Evolutionary conservation across 2,113 vertebrate genomes (phyloP).

Genomic region (Phocoena phocoena): DNA sequence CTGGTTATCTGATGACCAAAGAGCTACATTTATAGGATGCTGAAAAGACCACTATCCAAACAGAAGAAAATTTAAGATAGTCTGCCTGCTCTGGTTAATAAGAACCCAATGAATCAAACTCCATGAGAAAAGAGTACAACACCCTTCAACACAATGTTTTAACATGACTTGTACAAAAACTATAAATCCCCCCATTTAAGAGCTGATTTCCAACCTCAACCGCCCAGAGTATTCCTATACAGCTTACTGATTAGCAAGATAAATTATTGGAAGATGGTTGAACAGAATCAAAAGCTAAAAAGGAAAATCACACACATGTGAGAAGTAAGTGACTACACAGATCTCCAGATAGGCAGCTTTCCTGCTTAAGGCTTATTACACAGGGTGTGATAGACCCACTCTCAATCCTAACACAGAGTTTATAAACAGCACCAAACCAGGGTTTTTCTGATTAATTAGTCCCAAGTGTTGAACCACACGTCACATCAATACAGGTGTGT

Average conservation of each 20-base stretch:
- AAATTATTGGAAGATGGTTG: conserved; percentile 7
- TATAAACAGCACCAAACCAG: background rate
- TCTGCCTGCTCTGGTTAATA: background rate
- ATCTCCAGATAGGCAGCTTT: background rate
- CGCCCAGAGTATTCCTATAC: background rate
- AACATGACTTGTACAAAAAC: background rate
- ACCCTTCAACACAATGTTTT: conserved; percentile 48
- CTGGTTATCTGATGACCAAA: background rate
- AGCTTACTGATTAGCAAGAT: background rate
- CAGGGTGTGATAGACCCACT: background rate
- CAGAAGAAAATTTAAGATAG: conserved; percentile 56
- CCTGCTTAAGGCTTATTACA: background rate
- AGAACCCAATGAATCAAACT: conserved; percentile 48
- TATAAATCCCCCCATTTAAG: conserved; percentile 5
- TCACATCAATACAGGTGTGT: background rate
- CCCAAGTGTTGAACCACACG: background rate
- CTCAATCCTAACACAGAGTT: background rate
- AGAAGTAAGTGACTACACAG: background rate
- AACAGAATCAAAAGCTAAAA: conserved; percentile 25
- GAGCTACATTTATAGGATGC: background rate
- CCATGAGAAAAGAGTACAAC: conserved; percentile 24
- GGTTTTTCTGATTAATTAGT: background rate
- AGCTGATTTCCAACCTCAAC: background rate
- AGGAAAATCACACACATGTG: background rate
- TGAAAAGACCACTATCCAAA: conserved; percentile 45